These are phyloP conservation scores for Forficula auricularia DNA, from an alignment of 1,140 invertebrate species.

Conservation along the genomic window DNA sequence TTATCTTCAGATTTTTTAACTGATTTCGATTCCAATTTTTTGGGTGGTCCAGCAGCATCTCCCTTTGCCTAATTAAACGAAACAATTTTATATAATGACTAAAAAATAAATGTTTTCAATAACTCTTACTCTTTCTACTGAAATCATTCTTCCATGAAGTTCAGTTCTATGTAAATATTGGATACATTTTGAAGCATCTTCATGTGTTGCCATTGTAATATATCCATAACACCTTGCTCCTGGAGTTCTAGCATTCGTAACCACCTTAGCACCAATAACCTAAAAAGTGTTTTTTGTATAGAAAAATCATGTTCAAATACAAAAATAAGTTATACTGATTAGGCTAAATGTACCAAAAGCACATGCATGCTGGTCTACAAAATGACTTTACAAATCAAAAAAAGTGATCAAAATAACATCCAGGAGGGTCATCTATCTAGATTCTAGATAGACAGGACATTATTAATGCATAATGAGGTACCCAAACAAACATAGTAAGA, in stretches of 20 bases:
- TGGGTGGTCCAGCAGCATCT: constrained; percentile 15
- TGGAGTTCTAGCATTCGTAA: constrained; percentile 79
- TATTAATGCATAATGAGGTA: no score
- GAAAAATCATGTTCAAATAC: no score
- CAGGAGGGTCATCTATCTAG: no score
- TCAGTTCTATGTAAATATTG: constrained; percentile 75
- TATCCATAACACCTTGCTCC: constrained; percentile 86
- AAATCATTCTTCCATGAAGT: constrained; percentile 81
- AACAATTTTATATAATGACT: constrained; percentile 22
- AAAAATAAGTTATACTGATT: no score
- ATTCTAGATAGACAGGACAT: no score
- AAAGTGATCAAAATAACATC: no score
- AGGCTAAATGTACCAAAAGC: no score
- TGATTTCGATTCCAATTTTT: constrained; percentile 8
- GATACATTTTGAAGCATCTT: constrained; percentile 79
- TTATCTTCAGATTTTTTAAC: constrained; percentile 12
- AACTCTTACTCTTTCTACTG: constrained; percentile 61
- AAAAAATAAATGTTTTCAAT: constrained; percentile 2
- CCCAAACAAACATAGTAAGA: no score
- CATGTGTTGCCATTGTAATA: constrained; percentile 76
- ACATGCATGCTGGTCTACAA: no score
- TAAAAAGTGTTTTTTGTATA: constrained; percentile 12
- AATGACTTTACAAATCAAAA: no score
- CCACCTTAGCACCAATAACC: constrained; percentile 80
- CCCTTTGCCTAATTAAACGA: constrained; percentile 15